Evolutionary conservation across 1,140 invertebrate species (phyloP).

Genomic region (Lasioglossum baleicum): DNA sequence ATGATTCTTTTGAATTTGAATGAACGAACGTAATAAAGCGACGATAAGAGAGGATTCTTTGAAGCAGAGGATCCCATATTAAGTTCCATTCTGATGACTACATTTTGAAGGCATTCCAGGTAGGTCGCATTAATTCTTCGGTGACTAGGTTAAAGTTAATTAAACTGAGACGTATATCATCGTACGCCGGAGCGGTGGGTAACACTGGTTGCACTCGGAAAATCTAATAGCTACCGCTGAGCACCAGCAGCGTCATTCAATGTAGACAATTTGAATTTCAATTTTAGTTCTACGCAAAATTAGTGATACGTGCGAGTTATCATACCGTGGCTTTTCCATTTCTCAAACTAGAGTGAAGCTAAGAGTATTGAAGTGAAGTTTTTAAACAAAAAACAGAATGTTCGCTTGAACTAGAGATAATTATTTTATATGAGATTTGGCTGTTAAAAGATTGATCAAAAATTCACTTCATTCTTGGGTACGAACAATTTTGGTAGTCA

Average conservation of each 20-base stretch:
- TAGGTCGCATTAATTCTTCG: neutral
- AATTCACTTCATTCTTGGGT: too few species aligned
- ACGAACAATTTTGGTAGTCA: too few species aligned
- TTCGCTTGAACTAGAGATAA: too few species aligned
- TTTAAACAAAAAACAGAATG: too few species aligned
- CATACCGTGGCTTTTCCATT: too few species aligned
- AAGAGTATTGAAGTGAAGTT: too few species aligned
- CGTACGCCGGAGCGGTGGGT: neutral
- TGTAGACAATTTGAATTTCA: neutral
- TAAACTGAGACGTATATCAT: conserved; percentile 13
- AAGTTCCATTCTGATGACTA: neutral
- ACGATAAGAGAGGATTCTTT: conserved; percentile 2
- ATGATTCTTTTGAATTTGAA: too few species aligned
- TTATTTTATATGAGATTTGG: too few species aligned
- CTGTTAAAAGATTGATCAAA: too few species aligned
- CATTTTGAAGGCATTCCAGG: neutral
- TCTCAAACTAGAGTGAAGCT: too few species aligned
- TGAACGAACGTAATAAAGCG: too few species aligned
- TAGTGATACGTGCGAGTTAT: neutral
- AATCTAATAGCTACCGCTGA: neutral
- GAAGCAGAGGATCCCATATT: conserved; percentile 3
- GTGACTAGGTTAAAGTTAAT: conserved; percentile 7
- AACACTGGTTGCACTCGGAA: neutral
- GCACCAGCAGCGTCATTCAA: neutral
- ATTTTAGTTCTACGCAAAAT: neutral